Conservation (phyloP, 2,113 vertebrate genomes). For the Nettapus auritus region DNA sequence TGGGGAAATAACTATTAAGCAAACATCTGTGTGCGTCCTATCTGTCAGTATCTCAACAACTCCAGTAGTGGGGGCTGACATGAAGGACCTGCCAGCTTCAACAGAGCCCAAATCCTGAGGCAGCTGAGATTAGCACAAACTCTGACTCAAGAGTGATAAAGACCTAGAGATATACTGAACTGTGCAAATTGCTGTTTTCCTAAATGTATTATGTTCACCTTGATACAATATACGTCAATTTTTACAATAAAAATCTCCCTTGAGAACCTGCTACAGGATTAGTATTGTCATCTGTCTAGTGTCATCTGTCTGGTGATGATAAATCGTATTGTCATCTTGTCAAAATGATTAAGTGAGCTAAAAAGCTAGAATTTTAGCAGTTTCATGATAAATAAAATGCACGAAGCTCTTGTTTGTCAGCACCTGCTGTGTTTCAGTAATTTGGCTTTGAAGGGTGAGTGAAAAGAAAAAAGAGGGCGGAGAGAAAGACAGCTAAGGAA, state of each 20-base stretch:
- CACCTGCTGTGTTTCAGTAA: not conserved
- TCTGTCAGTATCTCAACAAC: conserved; percentile 32
- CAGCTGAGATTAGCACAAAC: conserved; percentile 1
- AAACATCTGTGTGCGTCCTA: conserved; percentile 54
- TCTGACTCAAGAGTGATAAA: conserved; percentile 17
- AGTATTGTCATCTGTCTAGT: conserved; percentile 64
- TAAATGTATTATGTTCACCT: conserved; percentile 35
- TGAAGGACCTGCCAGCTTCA: not conserved
- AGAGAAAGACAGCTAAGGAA: not conserved
- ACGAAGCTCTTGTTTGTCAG: conserved; percentile 8
- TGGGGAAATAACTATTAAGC: conserved; percentile 40
- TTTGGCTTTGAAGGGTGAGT: not conserved
- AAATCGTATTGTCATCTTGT: conserved; percentile 45
- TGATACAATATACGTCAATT: conserved; percentile 43
- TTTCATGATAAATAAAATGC: conserved; percentile 37
- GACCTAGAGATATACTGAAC: not conserved
- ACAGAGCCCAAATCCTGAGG: not conserved
- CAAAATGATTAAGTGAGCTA: conserved; percentile 63
- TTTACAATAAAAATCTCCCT: conserved; percentile 56
- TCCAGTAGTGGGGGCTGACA: conserved; percentile 7
- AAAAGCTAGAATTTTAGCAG: conserved; percentile 41
- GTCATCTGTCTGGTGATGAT: conserved; percentile 39
- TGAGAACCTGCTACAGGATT: conserved; percentile 52
- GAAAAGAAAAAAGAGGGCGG: not conserved
- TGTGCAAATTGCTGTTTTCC: conserved; percentile 15